phyloP scores from a whole-genome alignment of 1,140 invertebrate genomes.

The Neuroterus valhalla region DNA sequence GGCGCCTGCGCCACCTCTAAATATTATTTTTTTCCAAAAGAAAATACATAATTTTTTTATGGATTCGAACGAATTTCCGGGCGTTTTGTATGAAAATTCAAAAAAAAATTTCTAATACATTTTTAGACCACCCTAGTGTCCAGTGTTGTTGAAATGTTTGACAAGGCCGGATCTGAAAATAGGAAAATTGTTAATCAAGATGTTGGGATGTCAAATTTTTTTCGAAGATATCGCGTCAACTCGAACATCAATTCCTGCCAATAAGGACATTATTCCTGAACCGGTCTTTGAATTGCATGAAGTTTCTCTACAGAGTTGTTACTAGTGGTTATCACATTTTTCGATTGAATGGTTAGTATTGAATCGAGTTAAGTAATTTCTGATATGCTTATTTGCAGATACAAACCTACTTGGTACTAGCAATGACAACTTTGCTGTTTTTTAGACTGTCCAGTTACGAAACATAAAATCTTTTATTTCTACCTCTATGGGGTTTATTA shows the following conservation, averaged over 20 bases:
- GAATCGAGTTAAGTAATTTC: slow-evolving; percentile 34
- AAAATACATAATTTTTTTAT: too few relatives aligned
- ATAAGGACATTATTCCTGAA: slow-evolving; percentile 7
- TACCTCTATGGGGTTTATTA: background rate
- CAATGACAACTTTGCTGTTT: slow-evolving; percentile 32
- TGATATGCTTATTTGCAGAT: slow-evolving; percentile 44
- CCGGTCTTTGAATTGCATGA: slow-evolving; percentile 9
- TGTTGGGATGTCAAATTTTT: background rate
- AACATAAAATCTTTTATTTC: background rate
- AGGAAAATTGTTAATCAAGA: background rate
- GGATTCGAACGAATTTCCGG: too few relatives aligned
- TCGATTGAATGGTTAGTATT: slow-evolving; percentile 2
- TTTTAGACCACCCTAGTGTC: too few relatives aligned
- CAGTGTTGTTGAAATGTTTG: background rate
- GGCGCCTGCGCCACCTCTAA: too few relatives aligned
- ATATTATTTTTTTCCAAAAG: too few relatives aligned
- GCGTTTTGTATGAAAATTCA: too few relatives aligned
- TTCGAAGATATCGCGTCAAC: background rate
- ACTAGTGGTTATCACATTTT: background rate
- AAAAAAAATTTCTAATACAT: too few relatives aligned
- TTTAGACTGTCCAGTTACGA: slow-evolving; percentile 31
- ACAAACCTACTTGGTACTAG: slow-evolving; percentile 34
- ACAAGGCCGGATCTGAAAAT: background rate
- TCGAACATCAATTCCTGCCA: slow-evolving; percentile 9
- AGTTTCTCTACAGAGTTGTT: background rate